These are phyloP conservation scores for Turritopsis rubra DNA, from an alignment of 30 jellyfish, hydroid and myxozoan species.

Conservation along the genomic window DNA sequence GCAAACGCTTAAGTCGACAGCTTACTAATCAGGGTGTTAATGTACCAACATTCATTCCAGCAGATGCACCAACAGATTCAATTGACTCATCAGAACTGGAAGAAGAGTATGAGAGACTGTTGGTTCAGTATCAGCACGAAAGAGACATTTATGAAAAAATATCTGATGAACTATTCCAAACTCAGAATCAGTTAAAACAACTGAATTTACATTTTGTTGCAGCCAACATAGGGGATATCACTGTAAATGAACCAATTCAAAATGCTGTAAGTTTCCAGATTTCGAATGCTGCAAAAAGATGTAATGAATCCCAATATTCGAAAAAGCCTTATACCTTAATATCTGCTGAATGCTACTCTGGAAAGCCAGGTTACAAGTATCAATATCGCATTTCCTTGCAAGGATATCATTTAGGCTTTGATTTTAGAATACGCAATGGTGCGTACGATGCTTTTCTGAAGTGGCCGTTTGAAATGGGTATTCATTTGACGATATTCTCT, in stretches of 20 bases:
- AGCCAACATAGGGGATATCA: not conserved
- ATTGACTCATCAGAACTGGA: not conserved
- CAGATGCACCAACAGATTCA: not conserved
- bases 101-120: not conserved
- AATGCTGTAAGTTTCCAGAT: not conserved
- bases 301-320: not conserved
- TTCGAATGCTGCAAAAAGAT: not conserved
- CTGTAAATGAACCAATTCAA: not conserved
- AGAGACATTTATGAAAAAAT: not conserved
- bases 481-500: not conserved
- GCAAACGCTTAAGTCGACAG: not conserved
- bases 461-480: slow-evolving; percentile 3
- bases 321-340: not conserved
- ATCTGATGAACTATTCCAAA: not conserved
- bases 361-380: slow-evolving; percentile 4
- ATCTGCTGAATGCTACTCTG: not conserved
- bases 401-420: not conserved
- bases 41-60: not conserved
- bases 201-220: not conserved
- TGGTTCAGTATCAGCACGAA: not conserved
- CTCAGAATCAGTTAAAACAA: not conserved
- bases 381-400: not conserved
- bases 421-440: not conserved
- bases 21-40: not conserved
- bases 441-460: not conserved